Conservation (phyloP, 92 coral and sea anemone genomes). For the Pocillopora meandrina region DNA sequence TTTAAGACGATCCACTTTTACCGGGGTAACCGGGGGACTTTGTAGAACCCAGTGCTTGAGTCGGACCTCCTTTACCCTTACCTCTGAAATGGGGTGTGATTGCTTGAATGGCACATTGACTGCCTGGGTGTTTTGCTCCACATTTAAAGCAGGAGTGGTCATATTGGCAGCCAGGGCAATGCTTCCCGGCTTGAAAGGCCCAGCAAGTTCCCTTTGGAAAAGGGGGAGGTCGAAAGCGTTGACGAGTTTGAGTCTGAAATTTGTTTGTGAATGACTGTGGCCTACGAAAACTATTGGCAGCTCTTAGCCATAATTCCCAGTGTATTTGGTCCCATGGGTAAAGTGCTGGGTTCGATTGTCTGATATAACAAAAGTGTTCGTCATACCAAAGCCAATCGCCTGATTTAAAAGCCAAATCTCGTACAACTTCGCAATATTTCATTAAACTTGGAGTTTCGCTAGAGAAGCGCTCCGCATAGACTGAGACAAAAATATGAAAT, state of each 20-base stretch:
- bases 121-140: slow-evolving; percentile 41
- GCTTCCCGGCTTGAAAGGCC: slow-evolving; percentile 23
- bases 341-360: slow-evolving; percentile 36
- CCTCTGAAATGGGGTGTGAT: too few relatives aligned
- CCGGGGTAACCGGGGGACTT: slow-evolving; percentile 38
- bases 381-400: slow-evolving; percentile 34
- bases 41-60: background rate
- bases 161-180: slow-evolving; percentile 25
- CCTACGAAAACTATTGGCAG: background rate
- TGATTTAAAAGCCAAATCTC: slow-evolving; percentile 19
- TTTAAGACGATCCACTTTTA: slow-evolving; percentile 25
- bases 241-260: background rate
- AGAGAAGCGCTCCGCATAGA: slow-evolving; percentile 4
- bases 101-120: slow-evolving; percentile 1
- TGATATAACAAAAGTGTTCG: slow-evolving; percentile 30
- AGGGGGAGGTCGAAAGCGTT: background rate
- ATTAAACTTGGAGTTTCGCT: slow-evolving; percentile 12
- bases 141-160: slow-evolving; percentile 38
- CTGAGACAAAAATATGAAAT: slow-evolving; percentile 36
- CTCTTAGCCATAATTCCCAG: slow-evolving; percentile 44
- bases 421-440: slow-evolving; percentile 28
- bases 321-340: slow-evolving; percentile 36
- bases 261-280: background rate
- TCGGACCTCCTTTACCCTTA: background rate
- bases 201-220: slow-evolving; percentile 25